A percentile compares a stretch with the other conserved stretches of the same genome.
phyloP scores from a whole-genome alignment of 2,113 vertebrate species.

The Glareola pratincola region DNA sequence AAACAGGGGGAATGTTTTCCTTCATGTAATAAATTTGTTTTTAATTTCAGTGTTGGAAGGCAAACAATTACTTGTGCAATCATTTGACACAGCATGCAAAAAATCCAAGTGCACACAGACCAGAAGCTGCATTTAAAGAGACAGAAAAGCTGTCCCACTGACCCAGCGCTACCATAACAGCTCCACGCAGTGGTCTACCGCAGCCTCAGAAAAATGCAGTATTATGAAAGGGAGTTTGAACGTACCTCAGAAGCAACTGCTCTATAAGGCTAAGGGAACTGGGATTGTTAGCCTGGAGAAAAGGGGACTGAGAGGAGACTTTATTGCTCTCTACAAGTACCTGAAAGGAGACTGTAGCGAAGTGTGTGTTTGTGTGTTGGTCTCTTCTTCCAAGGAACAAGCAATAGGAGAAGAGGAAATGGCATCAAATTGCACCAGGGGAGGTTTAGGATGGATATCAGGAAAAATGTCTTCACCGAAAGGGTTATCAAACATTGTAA shows the following conservation, averaged over 20 bases:
- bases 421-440: background rate
- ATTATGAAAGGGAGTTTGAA: background rate
- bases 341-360: background rate
- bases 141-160: background rate
- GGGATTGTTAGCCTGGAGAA: background rate
- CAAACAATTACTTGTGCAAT: slow-evolving; percentile 36
- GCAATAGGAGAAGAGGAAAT: background rate
- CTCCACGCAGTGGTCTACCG: background rate
- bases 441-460: background rate
- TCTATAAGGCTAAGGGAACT: background rate
- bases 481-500: background rate
- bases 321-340: background rate
- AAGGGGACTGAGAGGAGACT: background rate
- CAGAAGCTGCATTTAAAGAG: background rate
- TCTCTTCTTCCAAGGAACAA: background rate
- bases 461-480: background rate
- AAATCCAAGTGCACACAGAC: background rate
- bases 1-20: slow-evolving; percentile 13
- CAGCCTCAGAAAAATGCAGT: background rate
- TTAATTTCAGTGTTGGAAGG: slow-evolving; percentile 16
- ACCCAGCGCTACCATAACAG: background rate
- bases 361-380: background rate
- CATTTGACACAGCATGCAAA: slow-evolving; percentile 27
- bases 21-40: slow-evolving; percentile 22
- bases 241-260: background rate